Evolutionary conservation across 1,140 invertebrate genomes (phyloP), one percentile per base, ranked within the genome.

Genomic region (Bradynema listronoti): DNA sequence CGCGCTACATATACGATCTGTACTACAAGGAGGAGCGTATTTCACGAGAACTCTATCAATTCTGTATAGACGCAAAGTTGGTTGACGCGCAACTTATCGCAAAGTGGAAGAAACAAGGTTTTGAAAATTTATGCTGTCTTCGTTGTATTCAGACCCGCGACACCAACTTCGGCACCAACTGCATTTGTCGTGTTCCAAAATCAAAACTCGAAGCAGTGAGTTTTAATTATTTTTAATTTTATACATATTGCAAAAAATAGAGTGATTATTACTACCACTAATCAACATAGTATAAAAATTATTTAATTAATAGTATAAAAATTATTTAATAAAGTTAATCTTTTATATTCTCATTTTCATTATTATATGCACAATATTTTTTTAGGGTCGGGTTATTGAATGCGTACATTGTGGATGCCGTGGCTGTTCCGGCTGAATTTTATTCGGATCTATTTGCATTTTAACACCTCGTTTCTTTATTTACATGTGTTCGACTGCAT

Each of bases 51-150:
- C 79, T 99, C 0, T 98, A 98, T 77, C 91, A 98, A 53, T 98
- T 91, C 75, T 98, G 93, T 70, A 73, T 98, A 0, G 89, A 91
- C 70, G 91, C 97, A 79, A 92, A 92, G 75, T 92, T 98, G 62
- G 94, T 94, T 0, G 94, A 99, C 78, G 87, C 86, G 61, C 95
- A 96, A 78, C 81, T 99, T 1, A 98, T 99, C 71, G 95, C 95
- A 0, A 99, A 99, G 79, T 99, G 95, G 95, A 98, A 98, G 79
- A 99, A 99, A 80, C 88, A 91, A 66, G 95, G 95, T 0, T 99
- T 97, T 82, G 95, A 99, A 81, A 99, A 97, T 79, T 81, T 99
- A 4, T 99, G 95, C 75, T 99, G 95, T 79, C 81, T 99, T n/a
- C 83, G 93, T 9, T 99, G 95, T 78, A 97, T 99, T 75, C 95